These are phyloP conservation scores for Drosophila mimica DNA, from an alignment of 2,888 invertebrate genomes.

Conservation along the genomic window DNA sequence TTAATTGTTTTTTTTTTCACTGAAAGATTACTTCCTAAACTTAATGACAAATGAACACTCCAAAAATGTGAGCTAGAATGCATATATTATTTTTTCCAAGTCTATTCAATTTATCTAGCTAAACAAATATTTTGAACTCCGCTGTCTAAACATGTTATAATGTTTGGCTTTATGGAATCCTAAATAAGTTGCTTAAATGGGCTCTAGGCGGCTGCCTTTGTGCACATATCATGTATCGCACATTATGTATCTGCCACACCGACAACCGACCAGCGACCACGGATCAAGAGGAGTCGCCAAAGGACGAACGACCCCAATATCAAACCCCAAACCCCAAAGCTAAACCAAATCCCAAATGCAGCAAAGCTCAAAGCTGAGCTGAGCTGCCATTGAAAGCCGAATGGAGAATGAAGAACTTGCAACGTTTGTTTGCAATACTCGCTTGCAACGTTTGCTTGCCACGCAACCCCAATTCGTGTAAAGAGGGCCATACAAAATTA, in stretches of 20 bases:
- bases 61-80: not conserved
- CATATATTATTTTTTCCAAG: not conserved
- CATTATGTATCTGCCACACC: conserved; percentile 53
- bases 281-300: not conserved
- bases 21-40: not conserved
- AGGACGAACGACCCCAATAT: conserved; percentile 54
- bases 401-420: conserved; percentile 37
- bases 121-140: not conserved
- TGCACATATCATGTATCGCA: conserved; percentile 68
- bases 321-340: conserved; percentile 42
- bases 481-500: conserved; percentile 66
- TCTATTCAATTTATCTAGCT: not conserved
- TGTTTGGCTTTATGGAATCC: conserved; percentile 14
- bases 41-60: not conserved
- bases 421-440: conserved; percentile 5
- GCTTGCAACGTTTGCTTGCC: conserved; percentile 14
- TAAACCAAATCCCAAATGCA: conserved; percentile 36
- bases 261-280: conserved; percentile 35
- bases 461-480: conserved; percentile 62
- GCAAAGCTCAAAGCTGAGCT: conserved; percentile 34
- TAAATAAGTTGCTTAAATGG: conserved; percentile 30
- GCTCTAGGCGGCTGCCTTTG: conserved; percentile 54
- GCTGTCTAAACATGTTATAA: not conserved
- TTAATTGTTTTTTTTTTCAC: not conserved
- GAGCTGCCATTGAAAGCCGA: conserved; percentile 58